Conservation (phyloP, 2,113 vertebrate genomes). For the Diadophis punctatus region DNA sequence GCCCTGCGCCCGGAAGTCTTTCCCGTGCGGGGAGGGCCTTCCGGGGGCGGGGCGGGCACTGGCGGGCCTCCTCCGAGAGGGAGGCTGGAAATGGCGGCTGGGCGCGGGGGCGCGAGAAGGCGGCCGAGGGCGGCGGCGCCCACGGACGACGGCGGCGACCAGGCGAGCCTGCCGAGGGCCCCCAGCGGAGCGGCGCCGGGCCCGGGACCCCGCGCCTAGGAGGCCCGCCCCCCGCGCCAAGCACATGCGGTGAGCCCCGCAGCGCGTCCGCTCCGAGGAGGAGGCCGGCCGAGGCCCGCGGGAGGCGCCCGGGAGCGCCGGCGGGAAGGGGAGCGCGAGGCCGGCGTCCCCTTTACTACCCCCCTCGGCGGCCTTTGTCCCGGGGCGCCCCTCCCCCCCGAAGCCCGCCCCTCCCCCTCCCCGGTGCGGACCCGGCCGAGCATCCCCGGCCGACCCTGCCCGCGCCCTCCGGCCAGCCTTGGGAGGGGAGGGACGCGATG, state of each 20-base stretch:
- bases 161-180: background rate
- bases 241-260: background rate
- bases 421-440: background rate
- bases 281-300: too few relatives aligned
- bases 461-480: too few relatives aligned
- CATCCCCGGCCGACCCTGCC: background rate
- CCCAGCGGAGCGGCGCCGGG: conserved; percentile 36
- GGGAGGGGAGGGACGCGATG: too few relatives aligned
- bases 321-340: background rate
- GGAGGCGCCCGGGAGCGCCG: background rate
- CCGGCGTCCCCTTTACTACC: too few relatives aligned
- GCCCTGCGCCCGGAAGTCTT: background rate
- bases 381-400: background rate
- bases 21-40: conserved; percentile 51
- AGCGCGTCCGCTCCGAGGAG: background rate
- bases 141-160: conserved; percentile 14
- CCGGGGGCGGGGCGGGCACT: conserved; percentile 42
- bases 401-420: background rate
- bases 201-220: conserved; percentile 56
- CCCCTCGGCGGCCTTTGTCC: background rate
- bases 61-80: conserved; percentile 21
- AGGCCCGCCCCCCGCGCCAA: conserved; percentile 60
- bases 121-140: conserved; percentile 40
- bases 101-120: conserved; percentile 9
- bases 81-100: conserved; percentile 60